These are phyloP conservation scores for Myocastor coypus DNA, from an alignment of 2,113 vertebrate genomes.

Conservation along the genomic window DNA sequence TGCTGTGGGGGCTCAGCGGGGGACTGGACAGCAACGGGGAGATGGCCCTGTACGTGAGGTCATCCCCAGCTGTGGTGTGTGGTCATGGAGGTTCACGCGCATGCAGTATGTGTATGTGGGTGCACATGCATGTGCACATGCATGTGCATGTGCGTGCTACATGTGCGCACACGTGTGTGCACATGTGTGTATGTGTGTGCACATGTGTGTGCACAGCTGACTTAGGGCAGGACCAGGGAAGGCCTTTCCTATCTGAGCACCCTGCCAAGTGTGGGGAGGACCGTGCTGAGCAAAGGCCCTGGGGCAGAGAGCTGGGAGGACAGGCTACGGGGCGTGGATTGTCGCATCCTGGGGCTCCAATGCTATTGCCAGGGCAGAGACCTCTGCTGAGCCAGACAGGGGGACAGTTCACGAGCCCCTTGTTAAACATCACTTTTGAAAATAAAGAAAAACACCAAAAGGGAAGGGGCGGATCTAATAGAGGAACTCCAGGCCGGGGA, in stretches of 20 bases:
- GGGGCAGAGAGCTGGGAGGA: neutral
- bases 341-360: rapidly evolving
- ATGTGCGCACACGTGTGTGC: too few relatives aligned
- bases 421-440: neutral
- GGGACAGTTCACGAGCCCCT: neutral
- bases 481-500: slow-evolving; percentile 33
- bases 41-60: rapidly evolving
- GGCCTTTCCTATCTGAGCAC: neutral
- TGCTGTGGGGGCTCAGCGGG: neutral
- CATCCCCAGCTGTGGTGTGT: rapidly evolving
- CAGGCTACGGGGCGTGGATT: rapidly evolving
- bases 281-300: neutral
- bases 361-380: neutral
- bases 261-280: neutral
- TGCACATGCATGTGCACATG: too few relatives aligned
- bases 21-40: neutral
- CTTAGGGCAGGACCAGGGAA: too few relatives aligned
- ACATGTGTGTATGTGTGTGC: neutral
- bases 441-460: neutral
- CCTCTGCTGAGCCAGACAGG: neutral
- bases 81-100: rapidly evolving
- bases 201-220: neutral
- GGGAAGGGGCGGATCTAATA: neutral
- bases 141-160: neutral
- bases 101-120: neutral